Conservation (phyloP, 2,888 invertebrate species). For the Eupithecia subumbrata region DNA sequence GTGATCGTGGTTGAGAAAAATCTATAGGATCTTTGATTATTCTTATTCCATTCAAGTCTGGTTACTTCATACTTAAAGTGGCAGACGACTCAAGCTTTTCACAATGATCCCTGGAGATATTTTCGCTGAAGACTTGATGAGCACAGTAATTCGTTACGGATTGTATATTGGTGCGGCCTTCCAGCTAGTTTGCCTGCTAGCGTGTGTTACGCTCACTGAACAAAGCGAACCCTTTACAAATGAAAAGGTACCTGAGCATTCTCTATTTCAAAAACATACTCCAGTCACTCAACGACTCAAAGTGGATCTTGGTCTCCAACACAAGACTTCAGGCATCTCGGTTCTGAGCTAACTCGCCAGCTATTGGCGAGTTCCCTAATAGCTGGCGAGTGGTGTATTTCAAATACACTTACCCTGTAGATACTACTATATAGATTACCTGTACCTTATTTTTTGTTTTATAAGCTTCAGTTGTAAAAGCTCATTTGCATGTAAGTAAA, state of each 20-base stretch:
- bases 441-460: no score
- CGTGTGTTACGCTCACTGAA: slow-evolving; percentile 91
- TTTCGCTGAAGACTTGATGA: slow-evolving; percentile 87
- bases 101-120: slow-evolving; percentile 81
- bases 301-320: no score
- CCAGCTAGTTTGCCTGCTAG: slow-evolving; percentile 92
- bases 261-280: background rate
- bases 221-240: slow-evolving; percentile 79
- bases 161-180: slow-evolving; percentile 94
- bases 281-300: no score
- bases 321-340: no score
- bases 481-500: no score
- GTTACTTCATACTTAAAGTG: background rate
- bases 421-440: no score
- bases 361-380: no score
- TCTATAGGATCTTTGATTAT: no score
- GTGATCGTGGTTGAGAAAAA: no score
- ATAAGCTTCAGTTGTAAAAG: background rate
- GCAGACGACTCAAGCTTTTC: background rate
- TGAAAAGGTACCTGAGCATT: slow-evolving; percentile 73
- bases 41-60: background rate
- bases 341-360: no score
- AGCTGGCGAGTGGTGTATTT: background rate
- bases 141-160: slow-evolving; percentile 90
- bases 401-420: no score